Evolutionary conservation across 2,113 vertebrate species (phyloP).

Genomic region (Pterocles gutturalis): DNA sequence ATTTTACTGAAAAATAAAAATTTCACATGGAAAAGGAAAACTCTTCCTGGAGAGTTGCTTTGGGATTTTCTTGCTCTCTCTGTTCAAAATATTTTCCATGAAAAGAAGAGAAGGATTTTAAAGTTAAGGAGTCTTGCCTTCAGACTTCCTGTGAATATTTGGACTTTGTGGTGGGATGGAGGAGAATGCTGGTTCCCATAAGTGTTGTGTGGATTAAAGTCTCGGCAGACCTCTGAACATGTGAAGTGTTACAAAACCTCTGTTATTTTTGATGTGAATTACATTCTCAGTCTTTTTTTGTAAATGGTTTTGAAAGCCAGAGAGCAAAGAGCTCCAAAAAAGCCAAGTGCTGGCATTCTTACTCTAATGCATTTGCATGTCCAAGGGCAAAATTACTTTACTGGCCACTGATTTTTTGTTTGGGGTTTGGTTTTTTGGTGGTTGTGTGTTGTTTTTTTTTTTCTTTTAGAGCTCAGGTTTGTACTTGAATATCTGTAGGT

Average conservation of each 20-base stretch:
- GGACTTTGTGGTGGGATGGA: neutral
- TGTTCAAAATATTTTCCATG: neutral
- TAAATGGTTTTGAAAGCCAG: neutral
- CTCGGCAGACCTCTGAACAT: neutral
- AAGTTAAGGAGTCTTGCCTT: neutral
- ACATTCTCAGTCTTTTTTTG: neutral
- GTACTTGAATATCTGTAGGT: neutral
- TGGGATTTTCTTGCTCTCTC: neutral
- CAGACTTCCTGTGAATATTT: neutral
- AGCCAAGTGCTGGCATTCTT: neutral
- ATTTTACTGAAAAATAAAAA: neutral
- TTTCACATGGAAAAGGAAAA: neutral
- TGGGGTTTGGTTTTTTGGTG: too few relatives aligned
- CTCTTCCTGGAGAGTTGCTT: neutral
- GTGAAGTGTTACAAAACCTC: neutral
- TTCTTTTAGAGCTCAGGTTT: neutral
- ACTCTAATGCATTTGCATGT: neutral
- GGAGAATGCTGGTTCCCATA: neutral
- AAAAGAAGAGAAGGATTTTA: neutral
- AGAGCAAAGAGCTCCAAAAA: neutral
- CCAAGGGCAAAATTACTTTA: neutral
- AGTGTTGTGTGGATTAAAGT: neutral
- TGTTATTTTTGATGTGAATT: neutral
- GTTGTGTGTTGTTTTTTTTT: too few relatives aligned
- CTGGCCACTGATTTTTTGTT: too few relatives aligned